These are phyloP conservation scores for Platorchestia sp. DNA, from an alignment of 1,140 invertebrate genomes.

Conservation along the genomic window DNA sequence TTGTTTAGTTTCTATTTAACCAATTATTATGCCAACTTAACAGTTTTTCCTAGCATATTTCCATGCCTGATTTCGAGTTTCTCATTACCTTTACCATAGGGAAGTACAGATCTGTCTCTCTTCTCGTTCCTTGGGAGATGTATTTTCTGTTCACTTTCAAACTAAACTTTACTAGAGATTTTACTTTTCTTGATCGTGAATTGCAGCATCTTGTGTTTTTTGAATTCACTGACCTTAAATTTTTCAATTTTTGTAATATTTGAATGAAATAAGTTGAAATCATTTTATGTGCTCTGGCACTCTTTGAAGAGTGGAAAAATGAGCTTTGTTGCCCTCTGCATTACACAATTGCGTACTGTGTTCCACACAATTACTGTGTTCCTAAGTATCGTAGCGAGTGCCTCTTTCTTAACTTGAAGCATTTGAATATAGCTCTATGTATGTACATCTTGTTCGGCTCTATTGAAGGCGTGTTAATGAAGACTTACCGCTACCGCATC, in stretches of 20 bases:
- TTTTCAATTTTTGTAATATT: background rate
- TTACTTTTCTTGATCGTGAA: background rate
- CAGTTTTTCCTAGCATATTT: background rate
- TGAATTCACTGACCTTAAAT: background rate
- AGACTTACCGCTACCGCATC: background rate
- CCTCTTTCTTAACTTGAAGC: background rate
- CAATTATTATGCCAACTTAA: background rate
- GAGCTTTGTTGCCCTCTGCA: background rate
- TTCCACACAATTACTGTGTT: background rate
- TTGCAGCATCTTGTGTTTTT: background rate
- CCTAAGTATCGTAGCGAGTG: background rate
- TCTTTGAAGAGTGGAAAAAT: background rate
- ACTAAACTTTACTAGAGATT: background rate
- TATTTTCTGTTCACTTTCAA: background rate
- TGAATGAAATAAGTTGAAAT: background rate
- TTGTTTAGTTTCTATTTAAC: background rate
- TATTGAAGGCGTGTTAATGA: background rate
- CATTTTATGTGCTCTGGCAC: background rate
- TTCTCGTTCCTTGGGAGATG: background rate
- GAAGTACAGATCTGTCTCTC: background rate
- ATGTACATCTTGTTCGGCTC: background rate
- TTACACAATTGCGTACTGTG: background rate
- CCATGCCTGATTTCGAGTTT: background rate
- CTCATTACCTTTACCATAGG: background rate
- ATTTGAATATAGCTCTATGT: background rate